Percentiles rank a stretch among this genome's conserved stretches.
Conservation (phyloP, 2,888 invertebrate genomes). For the Eutolmus rufibarbis region DNA sequence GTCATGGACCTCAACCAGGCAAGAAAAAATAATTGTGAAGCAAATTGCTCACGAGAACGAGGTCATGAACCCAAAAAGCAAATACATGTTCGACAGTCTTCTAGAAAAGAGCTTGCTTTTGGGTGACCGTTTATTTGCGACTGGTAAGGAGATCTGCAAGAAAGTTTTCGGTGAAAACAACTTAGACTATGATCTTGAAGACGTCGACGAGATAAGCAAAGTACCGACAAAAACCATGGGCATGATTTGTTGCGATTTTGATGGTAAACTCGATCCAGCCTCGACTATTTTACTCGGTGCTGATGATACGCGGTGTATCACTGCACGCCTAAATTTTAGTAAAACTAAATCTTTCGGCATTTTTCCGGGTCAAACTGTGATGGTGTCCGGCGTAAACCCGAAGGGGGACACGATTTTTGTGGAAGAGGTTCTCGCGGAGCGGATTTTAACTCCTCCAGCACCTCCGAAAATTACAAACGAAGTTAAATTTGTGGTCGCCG, state of each 20-base stretch:
- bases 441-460: conserved; percentile 61
- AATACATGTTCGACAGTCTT: conserved; percentile 63
- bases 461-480: conserved; percentile 65
- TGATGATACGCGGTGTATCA: conserved; percentile 65
- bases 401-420: conserved; percentile 74
- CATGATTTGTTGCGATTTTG: conserved; percentile 77
- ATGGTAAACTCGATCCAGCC: conserved; percentile 74
- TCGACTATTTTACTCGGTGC: conserved; percentile 76
- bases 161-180: conserved; percentile 55
- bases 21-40: conserved; percentile 58
- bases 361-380: conserved; percentile 66
- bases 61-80: conserved; percentile 55
- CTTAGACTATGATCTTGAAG: conserved; percentile 56
- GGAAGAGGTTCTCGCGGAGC: conserved; percentile 70
- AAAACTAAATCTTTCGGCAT: conserved; percentile 61
- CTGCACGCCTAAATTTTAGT: conserved; percentile 64
- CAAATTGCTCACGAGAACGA: conserved; percentile 66
- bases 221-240: conserved; percentile 67
- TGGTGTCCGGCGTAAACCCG: conserved; percentile 74
- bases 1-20: conserved; percentile 55
- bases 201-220: conserved; percentile 56
- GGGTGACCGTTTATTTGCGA: conserved; percentile 57
- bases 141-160: conserved; percentile 57
- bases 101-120: conserved; percentile 56
- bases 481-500: conserved; percentile 75